These are phyloP conservation scores for Raja brachyura DNA, from an alignment of 2,113 vertebrate species.

Conservation along the genomic window DNA sequence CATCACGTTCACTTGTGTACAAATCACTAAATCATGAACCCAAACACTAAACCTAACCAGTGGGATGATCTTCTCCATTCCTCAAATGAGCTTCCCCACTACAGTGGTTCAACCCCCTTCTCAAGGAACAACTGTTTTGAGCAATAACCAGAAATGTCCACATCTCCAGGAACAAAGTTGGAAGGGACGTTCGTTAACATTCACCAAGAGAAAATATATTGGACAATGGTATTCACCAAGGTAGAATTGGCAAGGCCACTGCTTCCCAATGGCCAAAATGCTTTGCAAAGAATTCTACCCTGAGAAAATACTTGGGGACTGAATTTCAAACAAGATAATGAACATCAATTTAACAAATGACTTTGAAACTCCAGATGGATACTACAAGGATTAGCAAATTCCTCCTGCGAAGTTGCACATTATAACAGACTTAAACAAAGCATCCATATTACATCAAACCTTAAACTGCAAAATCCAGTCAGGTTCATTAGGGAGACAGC, in stretches of 20 bases:
- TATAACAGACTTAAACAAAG: neutral
- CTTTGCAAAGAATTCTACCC: neutral
- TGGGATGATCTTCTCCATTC: neutral
- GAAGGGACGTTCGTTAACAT: neutral
- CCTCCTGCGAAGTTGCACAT: neutral
- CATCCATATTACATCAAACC: neutral
- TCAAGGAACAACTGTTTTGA: too few relatives aligned
- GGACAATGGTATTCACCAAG: neutral
- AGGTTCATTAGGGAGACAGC: neutral
- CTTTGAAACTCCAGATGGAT: neutral
- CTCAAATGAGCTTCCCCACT: neutral
- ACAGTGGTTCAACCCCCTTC: neutral
- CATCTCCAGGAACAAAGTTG: neutral
- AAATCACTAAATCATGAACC: neutral
- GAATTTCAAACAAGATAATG: neutral
- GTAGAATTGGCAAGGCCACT: neutral
- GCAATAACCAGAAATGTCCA: neutral
- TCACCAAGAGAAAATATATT: neutral
- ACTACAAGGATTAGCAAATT: neutral
- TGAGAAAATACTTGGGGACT: neutral
- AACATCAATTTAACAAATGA: neutral
- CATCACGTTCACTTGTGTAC: neutral
- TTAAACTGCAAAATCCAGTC: neutral
- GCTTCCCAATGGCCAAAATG: neutral
- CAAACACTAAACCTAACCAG: neutral